A percentile compares a stretch with the other conserved stretches of the same genome.
These are phyloP conservation scores for silkworm (Bombyx mori) DNA, from an alignment of 1,140 invertebrate species.

Conservation along the genomic window DNA sequence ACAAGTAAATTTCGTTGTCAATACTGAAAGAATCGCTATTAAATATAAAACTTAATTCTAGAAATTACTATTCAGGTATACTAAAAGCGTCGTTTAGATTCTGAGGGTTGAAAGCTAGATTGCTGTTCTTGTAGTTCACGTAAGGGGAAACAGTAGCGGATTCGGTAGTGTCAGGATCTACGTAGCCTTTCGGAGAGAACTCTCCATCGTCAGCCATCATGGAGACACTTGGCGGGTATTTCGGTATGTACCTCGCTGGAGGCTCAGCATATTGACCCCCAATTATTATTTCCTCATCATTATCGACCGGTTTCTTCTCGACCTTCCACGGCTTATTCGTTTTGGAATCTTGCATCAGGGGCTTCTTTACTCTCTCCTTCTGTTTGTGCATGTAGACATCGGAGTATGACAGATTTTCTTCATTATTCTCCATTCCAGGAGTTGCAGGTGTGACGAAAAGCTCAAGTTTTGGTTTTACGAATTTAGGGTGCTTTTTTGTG, in stretches of 20 bases:
- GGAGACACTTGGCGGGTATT: slow-evolving; percentile 22
- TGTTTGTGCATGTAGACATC: slow-evolving; percentile 22
- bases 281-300: slow-evolving; percentile 46
- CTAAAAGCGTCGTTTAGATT: slow-evolving; percentile 68
- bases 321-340: slow-evolving; percentile 16
- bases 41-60: neutral
- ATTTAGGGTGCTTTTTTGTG: slow-evolving; percentile 29
- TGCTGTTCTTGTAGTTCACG: slow-evolving; percentile 65
- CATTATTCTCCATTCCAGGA: slow-evolving; percentile 9
- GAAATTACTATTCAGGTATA: slow-evolving; percentile 34
- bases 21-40: neutral
- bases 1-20: neutral
- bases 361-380: slow-evolving; percentile 9
- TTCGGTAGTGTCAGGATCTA: slow-evolving; percentile 28
- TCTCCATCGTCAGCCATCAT: slow-evolving; percentile 32
- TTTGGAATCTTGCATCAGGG: neutral
- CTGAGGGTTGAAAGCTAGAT: slow-evolving; percentile 68
- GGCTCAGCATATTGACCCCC: slow-evolving; percentile 65
- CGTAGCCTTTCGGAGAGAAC: slow-evolving; percentile 22
- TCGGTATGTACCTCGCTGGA: slow-evolving; percentile 43
- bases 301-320: slow-evolving; percentile 1
- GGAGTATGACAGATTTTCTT: slow-evolving; percentile 16
- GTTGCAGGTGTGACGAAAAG: slow-evolving; percentile 7
- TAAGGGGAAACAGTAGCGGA: slow-evolving; percentile 54
- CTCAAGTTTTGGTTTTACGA: slow-evolving; percentile 21